These are phyloP conservation scores for Cavia aperea DNA, from an alignment of 2,113 vertebrate genomes.

Conservation along the genomic window DNA sequence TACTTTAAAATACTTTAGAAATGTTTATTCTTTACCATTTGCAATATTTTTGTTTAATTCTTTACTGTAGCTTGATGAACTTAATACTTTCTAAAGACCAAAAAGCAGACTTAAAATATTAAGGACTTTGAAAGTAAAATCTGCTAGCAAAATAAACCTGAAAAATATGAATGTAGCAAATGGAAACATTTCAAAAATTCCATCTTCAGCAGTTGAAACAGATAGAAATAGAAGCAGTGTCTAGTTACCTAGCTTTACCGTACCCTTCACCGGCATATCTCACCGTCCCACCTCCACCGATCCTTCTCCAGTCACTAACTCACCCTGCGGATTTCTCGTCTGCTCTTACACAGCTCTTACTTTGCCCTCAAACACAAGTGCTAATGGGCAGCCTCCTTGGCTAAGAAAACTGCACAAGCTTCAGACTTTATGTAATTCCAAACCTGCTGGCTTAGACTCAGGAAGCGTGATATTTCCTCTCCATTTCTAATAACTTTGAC, in stretches of 20 bases:
- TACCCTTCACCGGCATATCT: not conserved
- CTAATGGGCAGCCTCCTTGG: not conserved
- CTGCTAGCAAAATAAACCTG: slow-evolving; percentile 6
- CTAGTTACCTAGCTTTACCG: slow-evolving; percentile 36
- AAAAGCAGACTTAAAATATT: slow-evolving; percentile 57
- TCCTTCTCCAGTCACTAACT: not conserved
- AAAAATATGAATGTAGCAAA: not conserved
- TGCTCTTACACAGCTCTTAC: not conserved
- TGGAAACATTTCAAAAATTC: not conserved
- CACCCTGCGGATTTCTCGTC: not conserved
- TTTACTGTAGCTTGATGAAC: slow-evolving; percentile 45
- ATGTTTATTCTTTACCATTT: slow-evolving; percentile 39
- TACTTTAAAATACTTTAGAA: slow-evolving; percentile 29
- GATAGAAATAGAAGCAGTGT: not conserved
- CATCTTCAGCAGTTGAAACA: slow-evolving; percentile 39
- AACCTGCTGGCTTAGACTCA: slow-evolving; percentile 31
- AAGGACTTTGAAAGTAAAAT: slow-evolving; percentile 55
- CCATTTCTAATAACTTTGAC: slow-evolving; percentile 49
- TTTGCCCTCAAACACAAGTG: not conserved
- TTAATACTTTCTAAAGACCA: slow-evolving; percentile 68
- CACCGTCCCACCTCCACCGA: not conserved
- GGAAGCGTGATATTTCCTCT: slow-evolving; percentile 9
- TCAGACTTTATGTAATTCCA: slow-evolving; percentile 44
- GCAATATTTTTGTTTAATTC: slow-evolving; percentile 23
- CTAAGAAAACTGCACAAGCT: not conserved